Percentiles rank a stretch among this genome's conserved stretches.
Evolutionary conservation across 1,140 invertebrate species (phyloP).

Genomic region (Zelostemma sp.): DNA sequence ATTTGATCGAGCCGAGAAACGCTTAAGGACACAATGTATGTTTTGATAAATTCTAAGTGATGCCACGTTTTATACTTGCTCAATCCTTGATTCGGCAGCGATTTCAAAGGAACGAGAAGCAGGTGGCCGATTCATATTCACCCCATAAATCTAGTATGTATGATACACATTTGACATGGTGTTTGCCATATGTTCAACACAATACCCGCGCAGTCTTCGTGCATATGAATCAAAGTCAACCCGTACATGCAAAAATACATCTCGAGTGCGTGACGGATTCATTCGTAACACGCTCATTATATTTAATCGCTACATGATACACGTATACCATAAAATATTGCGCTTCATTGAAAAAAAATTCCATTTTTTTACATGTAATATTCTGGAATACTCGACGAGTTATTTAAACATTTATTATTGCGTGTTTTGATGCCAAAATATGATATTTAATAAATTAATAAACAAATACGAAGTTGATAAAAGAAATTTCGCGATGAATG

Average conservation of each 20-base stretch:
- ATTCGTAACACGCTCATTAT: conserved; percentile 53
- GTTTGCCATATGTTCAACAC: conserved; percentile 58
- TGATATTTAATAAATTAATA: no score
- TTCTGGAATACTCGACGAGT: no score
- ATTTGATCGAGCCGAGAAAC: no score
- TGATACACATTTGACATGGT: conserved; percentile 48
- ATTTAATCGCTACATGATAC: conserved; percentile 1
- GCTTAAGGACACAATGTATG: not conserved
- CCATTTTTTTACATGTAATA: no score
- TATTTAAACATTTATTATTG: no score
- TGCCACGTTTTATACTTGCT: conserved; percentile 14
- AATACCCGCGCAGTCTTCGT: conserved; percentile 54
- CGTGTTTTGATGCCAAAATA: no score
- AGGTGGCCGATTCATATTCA: conserved; percentile 55
- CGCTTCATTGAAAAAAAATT: not conserved
- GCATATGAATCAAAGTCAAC: conserved; percentile 43
- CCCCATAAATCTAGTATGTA: conserved; percentile 49
- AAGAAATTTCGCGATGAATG: no score
- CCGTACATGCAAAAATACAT: conserved; percentile 34
- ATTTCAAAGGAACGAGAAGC: conserved; percentile 42
- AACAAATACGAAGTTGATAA: no score
- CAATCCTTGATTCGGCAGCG: conserved; percentile 42
- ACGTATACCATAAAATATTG: not conserved
- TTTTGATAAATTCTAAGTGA: not conserved
- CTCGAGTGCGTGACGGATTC: conserved; percentile 52